These are phyloP conservation scores for Myotis pilosus DNA, from an alignment of 2,797 vertebrate genomes.

Conservation along the genomic window DNA sequence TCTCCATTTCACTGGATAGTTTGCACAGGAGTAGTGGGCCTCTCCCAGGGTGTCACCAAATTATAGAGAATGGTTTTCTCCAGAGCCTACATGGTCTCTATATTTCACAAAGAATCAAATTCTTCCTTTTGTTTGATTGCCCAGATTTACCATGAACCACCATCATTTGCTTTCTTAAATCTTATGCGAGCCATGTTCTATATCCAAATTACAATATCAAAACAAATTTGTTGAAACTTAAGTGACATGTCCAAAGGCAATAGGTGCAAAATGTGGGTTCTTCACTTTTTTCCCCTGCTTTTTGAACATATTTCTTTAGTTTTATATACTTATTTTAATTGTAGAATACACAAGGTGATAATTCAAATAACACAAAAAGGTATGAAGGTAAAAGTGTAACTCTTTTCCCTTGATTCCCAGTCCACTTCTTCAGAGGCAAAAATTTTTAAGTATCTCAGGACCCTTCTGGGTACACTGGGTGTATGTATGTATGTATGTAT, in stretches of 20 bases:
- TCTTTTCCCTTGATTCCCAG: neutral
- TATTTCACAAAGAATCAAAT: neutral
- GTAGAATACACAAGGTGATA: neutral
- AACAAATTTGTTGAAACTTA: conserved; percentile 4
- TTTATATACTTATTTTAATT: neutral
- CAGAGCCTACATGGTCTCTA: neutral
- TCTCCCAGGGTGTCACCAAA: neutral
- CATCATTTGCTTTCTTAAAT: neutral
- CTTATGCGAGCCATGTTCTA: neutral
- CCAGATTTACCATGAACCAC: neutral
- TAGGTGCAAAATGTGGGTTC: neutral
- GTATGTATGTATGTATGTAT: neutral
- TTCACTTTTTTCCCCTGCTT: neutral
- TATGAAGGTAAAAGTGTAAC: neutral
- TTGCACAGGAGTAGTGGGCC: neutral
- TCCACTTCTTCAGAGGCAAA: neutral
- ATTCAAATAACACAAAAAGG: neutral
- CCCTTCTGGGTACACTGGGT: neutral
- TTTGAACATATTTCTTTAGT: neutral
- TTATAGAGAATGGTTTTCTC: neutral
- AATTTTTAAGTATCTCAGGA: neutral
- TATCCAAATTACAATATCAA: neutral
- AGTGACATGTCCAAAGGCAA: neutral
- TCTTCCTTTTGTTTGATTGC: neutral
- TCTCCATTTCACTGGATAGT: neutral